Percentiles rank a stretch among this genome's conserved stretches.
phyloP scores from a whole-genome alignment of 2,888 invertebrate species.

The Torymus tubicola region DNA sequence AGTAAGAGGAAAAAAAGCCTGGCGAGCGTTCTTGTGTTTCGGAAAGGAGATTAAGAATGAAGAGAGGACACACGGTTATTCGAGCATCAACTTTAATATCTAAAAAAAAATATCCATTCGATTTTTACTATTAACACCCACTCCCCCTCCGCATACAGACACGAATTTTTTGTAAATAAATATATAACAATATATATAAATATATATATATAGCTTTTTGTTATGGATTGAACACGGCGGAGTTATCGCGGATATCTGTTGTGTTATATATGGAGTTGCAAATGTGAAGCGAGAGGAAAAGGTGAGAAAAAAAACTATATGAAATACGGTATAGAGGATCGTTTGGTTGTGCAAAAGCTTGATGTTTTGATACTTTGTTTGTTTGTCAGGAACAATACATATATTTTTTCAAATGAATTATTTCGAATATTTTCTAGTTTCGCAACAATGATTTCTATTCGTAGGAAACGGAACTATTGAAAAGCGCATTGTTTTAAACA shows the following conservation, averaged over 20 bases:
- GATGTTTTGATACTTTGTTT: constrained; percentile 35
- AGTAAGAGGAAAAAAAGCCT: too few species aligned
- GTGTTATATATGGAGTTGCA: constrained; percentile 15
- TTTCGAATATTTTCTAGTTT: too few species aligned
- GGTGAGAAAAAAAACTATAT: constrained; percentile 7
- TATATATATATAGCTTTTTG: constrained; percentile 34
- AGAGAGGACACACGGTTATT: neutral
- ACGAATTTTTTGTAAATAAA: constrained; percentile 44
- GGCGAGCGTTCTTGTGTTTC: too few species aligned
- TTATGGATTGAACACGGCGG: constrained; percentile 11
- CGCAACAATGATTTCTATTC: too few species aligned
- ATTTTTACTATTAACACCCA: constrained; percentile 37
- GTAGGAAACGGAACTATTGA: too few species aligned
- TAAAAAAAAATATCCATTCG: constrained; percentile 42
- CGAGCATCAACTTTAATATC: constrained; percentile 35
- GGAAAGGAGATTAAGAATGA: neutral
- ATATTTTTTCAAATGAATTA: neutral
- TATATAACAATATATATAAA: neutral
- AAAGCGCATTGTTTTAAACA: too few species aligned
- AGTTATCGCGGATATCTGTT: neutral
- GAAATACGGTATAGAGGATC: neutral
- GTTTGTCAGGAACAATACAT: neutral
- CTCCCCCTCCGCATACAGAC: neutral
- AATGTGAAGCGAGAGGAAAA: neutral
- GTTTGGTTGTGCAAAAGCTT: neutral